A percentile compares a stretch with the other conserved stretches of the same genome.
phyloP scores from a whole-genome alignment of 2,888 invertebrate genomes.

The Dryomyza anilis region DNA sequence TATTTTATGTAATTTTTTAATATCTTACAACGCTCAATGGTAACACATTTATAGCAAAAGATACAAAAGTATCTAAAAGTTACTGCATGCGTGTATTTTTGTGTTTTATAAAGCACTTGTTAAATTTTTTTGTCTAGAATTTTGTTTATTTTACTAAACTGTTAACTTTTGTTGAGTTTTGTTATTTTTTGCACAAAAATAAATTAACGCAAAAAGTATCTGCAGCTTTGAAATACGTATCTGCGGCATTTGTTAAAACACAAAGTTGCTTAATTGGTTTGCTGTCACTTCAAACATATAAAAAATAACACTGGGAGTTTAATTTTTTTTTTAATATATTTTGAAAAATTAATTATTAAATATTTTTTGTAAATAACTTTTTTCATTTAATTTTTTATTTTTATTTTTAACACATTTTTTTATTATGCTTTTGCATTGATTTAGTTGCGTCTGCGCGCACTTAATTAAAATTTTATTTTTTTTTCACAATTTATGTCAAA shows the following conservation, averaged over 20 bases:
- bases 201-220: no score
- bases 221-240: neutral
- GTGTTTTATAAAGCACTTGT: no score
- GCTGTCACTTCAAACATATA: no score
- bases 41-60: neutral
- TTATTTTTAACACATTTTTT: neutral
- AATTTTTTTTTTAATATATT: neutral
- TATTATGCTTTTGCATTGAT: neutral
- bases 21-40: no score
- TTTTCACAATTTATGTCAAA: no score
- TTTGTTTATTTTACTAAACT: neutral
- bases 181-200: no score
- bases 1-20: no score
- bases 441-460: neutral
- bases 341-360: neutral
- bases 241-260: neutral
- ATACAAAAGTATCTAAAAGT: constrained; percentile 8
- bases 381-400: neutral
- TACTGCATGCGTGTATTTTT: constrained; percentile 34
- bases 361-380: neutral
- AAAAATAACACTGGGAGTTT: no score
- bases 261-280: neutral
- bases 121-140: neutral
- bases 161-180: neutral
- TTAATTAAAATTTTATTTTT: neutral